Percentiles rank a stretch among this genome's conserved stretches.
Conservation (phyloP, 92 coral and sea anemone species). For the Parazoanthus atlanticus region DNA sequence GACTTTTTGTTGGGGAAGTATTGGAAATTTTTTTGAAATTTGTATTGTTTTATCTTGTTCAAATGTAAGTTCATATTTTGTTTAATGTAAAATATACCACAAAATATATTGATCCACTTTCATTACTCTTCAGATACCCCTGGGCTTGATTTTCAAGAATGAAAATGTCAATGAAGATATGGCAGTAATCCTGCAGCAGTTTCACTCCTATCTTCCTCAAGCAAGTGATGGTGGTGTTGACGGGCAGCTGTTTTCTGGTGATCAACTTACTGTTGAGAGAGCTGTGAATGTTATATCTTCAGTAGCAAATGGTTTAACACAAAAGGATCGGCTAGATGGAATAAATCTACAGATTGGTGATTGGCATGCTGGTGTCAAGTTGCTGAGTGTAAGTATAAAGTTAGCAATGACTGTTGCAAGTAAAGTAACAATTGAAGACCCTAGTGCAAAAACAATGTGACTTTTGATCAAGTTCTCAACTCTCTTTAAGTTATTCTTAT, state of each 20-base stretch:
- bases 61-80: too few relatives aligned
- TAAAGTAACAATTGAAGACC: too few relatives aligned
- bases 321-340: conserved; percentile 68
- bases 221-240: conserved; percentile 40
- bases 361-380: conserved; percentile 75
- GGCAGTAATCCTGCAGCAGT: conserved; percentile 51
- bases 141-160: conserved; percentile 52
- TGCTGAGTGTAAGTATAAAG: conserved; percentile 54
- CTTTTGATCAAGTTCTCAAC: too few relatives aligned
- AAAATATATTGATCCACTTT: neutral
- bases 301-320: conserved; percentile 61
- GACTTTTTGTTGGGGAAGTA: too few relatives aligned
- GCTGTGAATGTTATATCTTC: conserved; percentile 72
- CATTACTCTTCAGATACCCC: conserved; percentile 28
- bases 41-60: too few relatives aligned
- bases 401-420: neutral
- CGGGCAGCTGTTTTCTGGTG: conserved; percentile 52
- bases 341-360: conserved; percentile 70
- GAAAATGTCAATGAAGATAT: conserved; percentile 54
- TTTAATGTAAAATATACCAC: too few relatives aligned
- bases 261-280: conserved; percentile 69
- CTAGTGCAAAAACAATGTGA: too few relatives aligned
- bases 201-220: conserved; percentile 51
- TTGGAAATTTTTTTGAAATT: too few relatives aligned
- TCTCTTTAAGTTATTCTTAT: too few relatives aligned